Conservation (phyloP, 1,140 invertebrate species). For the Magallana ariakensis region DNA sequence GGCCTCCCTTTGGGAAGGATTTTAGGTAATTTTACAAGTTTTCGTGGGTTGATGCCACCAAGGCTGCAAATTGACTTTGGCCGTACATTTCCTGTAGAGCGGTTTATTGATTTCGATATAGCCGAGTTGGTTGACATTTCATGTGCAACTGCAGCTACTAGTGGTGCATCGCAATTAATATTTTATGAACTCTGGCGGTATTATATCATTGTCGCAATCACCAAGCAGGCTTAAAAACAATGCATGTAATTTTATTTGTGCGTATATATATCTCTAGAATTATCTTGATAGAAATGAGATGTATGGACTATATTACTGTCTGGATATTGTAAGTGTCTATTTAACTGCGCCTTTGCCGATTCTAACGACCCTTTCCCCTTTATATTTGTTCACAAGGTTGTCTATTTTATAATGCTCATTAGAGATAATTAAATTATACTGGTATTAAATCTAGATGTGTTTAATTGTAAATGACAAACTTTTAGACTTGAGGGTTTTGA, state of each 20-base stretch:
- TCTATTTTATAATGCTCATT: too few species aligned
- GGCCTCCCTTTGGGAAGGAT: neutral
- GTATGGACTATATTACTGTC: too few species aligned
- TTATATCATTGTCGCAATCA: conserved; percentile 11
- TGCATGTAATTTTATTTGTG: neutral
- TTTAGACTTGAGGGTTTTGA: too few species aligned
- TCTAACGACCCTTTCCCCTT: too few species aligned
- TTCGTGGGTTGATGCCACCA: neutral
- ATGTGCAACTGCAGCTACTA: neutral
- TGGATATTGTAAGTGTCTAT: too few species aligned
- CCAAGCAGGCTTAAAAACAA: neutral
- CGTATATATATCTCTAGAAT: neutral
- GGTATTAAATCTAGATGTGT: too few species aligned
- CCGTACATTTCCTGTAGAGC: neutral
- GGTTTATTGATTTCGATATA: conserved; percentile 17
- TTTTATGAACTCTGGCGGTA: neutral
- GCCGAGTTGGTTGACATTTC: conserved; percentile 6
- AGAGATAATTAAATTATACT: too few species aligned
- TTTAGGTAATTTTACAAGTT: neutral
- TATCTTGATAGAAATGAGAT: neutral
- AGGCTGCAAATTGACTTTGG: neutral
- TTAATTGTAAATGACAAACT: too few species aligned
- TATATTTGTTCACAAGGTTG: too few species aligned
- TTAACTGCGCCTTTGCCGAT: too few species aligned
- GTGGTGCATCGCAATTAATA: neutral